Evolutionary conservation across 2,888 invertebrate genomes (phyloP).

Genomic region (Oxyteleia sp.): DNA sequence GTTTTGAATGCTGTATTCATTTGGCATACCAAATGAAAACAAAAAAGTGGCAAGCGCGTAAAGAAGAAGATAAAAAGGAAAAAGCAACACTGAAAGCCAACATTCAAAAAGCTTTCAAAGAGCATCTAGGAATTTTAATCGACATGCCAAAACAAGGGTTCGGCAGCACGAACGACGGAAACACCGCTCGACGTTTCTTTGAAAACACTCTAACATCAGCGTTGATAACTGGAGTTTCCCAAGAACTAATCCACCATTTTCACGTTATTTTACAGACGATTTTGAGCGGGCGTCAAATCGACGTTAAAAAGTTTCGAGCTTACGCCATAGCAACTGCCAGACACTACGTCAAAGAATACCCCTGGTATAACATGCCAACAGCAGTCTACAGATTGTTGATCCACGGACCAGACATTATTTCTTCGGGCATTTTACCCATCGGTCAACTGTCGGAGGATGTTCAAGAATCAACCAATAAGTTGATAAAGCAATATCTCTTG

Average conservation of each 20-base stretch:
- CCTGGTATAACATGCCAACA: no score
- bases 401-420: conserved; percentile 5
- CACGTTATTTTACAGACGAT: no score
- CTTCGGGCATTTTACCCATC: conserved; percentile 2
- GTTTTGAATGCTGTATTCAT: no score
- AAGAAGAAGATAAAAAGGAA: conserved; percentile 15
- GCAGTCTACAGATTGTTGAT: no score
- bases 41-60: no score
- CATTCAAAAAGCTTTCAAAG: conserved; percentile 18
- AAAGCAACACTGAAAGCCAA: conserved; percentile 15
- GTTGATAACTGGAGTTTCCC: conserved; percentile 43
- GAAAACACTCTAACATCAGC: conserved; percentile 42
- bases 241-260: conserved; percentile 50
- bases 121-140: conserved; percentile 6
- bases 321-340: no score
- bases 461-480: conserved; percentile 17
- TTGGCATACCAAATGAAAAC: conserved; percentile 20
- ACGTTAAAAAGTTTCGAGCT: no score
- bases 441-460: conserved; percentile 13
- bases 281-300: no score
- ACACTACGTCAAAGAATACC: no score
- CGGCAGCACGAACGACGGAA: no score
- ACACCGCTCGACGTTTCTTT: conserved; percentile 66
- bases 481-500: conserved; percentile 4
- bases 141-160: conserved; percentile 25